Percentiles rank a stretch among this genome's conserved stretches.
These are phyloP conservation scores for Fistularia tabacaria DNA, from an alignment of 2,797 vertebrate species.

Conservation along the genomic window DNA sequence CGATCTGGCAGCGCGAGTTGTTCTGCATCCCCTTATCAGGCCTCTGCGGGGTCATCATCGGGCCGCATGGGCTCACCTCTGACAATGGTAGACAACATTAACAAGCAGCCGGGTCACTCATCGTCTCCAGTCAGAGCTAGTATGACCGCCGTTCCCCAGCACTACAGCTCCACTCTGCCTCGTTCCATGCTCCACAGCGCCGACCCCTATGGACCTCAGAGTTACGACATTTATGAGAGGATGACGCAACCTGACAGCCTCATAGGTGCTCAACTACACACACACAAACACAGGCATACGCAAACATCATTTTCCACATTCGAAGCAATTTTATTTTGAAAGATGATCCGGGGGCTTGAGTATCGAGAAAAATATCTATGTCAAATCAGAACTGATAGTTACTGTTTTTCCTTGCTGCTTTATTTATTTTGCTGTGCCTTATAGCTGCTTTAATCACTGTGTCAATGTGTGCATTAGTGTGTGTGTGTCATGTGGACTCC, in stretches of 20 bases:
- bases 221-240: slow-evolving; percentile 92
- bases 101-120: slow-evolving; percentile 76
- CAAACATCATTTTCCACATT: neutral
- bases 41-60: slow-evolving; percentile 46
- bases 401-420: neutral
- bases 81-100: slow-evolving; percentile 72
- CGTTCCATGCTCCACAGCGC: slow-evolving; percentile 78
- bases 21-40: slow-evolving; percentile 79
- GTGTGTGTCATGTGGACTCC: slow-evolving; percentile 9
- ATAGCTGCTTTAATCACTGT: slow-evolving; percentile 6
- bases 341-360: no score
- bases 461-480: neutral
- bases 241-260: slow-evolving; percentile 93
- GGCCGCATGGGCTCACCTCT: slow-evolving; percentile 85
- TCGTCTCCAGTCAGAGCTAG: slow-evolving; percentile 84
- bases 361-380: neutral
- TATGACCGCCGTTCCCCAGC: slow-evolving; percentile 94
- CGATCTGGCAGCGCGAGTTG: slow-evolving; percentile 71
- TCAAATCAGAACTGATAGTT: neutral
- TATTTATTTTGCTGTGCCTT: neutral
- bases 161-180: slow-evolving; percentile 85
- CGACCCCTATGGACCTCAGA: slow-evolving; percentile 87
- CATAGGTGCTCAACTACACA: slow-evolving; percentile 73
- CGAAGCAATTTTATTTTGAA: no score
- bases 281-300: slow-evolving; percentile 17